Percentiles rank a stretch among this genome's conserved stretches.
Conservation (phyloP, 2,797 vertebrate genomes). For the Helicolenus hilgendorfi region DNA sequence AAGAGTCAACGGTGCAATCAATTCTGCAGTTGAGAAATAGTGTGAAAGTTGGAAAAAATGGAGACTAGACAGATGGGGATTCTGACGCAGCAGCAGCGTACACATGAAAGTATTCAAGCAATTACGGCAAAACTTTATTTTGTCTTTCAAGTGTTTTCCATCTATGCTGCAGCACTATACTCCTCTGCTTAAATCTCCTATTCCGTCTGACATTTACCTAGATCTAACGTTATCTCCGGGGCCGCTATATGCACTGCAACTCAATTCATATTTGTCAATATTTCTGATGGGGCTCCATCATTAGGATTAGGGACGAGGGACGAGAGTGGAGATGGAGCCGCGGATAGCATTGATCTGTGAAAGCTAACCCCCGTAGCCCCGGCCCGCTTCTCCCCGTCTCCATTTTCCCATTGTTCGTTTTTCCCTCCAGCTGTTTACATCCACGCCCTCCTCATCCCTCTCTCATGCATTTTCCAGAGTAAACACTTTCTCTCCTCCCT, state of each 20-base stretch:
- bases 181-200: background rate
- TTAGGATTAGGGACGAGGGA: conserved; percentile 53
- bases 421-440: conserved; percentile 82
- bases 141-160: background rate
- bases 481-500: conserved; percentile 70
- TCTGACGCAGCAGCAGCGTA: conserved; percentile 15
- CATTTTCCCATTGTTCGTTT: conserved; percentile 76
- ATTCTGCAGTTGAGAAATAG: conserved; percentile 61
- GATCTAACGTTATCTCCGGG: background rate
- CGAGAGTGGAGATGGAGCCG: conserved; percentile 54
- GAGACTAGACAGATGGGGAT: conserved; percentile 49
- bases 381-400: conserved; percentile 50
- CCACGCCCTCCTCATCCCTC: conserved; percentile 33
- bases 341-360: conserved; percentile 80
- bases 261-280: conserved; percentile 72
- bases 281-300: conserved; percentile 53
- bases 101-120: conserved; percentile 23
- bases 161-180: background rate
- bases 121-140: background rate
- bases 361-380: conserved; percentile 72
- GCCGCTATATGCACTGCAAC: conserved; percentile 28
- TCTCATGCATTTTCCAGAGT: conserved; percentile 74
- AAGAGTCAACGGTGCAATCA: conserved; percentile 72
- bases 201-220: conserved; percentile 49
- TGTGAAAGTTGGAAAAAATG: conserved; percentile 62